Evolutionary conservation across 2,797 vertebrate genomes (phyloP), one percentile per base, ranked within the genome.

Genomic region (Taenioides sp.): DNA sequence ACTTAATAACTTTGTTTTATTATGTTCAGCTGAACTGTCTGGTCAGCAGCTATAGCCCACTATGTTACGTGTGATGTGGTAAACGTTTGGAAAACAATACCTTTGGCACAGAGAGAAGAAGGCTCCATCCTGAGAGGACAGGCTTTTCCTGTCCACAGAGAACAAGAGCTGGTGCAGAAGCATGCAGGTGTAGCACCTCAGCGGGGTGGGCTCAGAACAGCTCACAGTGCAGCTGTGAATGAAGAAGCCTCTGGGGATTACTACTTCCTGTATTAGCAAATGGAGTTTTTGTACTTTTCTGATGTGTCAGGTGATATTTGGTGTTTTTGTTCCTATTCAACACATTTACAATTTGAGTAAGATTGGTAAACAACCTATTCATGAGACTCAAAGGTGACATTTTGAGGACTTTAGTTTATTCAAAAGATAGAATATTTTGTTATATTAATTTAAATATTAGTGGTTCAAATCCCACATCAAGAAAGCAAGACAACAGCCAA

Each of bases 91-190:
- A 20, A 27, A 67, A 54, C 65, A 64, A 16, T 62, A 77, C 57
- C 4, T 47, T 17, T 47, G 10, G 49, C 31, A 55, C 67, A 31
- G 65, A 37, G 55, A 37, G n/a, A 71, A 54, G 70, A 75, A 79
- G 83, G 84, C 69, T 76, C 63, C 83, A 81, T 87, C 83, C 83
- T 84, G 83, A 76, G 71, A 80, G 87, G 78, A 87, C 85, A 82
- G 68, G 22, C 67, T 69, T 82, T 85, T 89, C 84, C 85, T 22
- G 74, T 81, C 75, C 77, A 52, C 67, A 78, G 82, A 81, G 85
- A 86, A 85, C 69, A 75, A 80, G 67, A 63, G 66, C 69, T n/a
- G 65, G 52, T 10, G 20, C 73, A 82, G 77, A 72, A 77, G 76
- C 74, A 71, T 82, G 82, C 80, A 86, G 80, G 84, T 85, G 85